Conservation (phyloP, 1,140 invertebrate genomes). For the Psilanteris sp. region DNA sequence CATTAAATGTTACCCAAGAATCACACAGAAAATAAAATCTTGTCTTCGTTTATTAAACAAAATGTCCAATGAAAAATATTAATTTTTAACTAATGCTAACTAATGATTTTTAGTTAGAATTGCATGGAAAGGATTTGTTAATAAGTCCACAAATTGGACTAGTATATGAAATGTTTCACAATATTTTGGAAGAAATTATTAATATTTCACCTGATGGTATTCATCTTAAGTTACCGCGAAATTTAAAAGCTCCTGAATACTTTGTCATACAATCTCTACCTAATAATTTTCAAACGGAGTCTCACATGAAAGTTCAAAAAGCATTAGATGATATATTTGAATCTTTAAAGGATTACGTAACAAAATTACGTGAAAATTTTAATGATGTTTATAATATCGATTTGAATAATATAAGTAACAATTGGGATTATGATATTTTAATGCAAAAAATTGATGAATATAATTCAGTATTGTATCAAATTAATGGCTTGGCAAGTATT, state of each 20-base stretch:
- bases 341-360: conserved; percentile 73
- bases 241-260: conserved; percentile 28
- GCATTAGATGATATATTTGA: conserved; percentile 70
- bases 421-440: conserved; percentile 79
- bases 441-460: conserved; percentile 82
- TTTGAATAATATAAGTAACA: conserved; percentile 58
- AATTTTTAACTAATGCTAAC: no score
- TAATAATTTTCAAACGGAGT: conserved; percentile 65
- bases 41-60: no score
- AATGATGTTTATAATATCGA: conserved; percentile 71
- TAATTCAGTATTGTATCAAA: conserved; percentile 81
- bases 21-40: no score
- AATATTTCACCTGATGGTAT: conserved; percentile 74
- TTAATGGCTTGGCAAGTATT: conserved; percentile 79
- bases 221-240: conserved; percentile 76
- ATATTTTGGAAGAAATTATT: conserved; percentile 74
- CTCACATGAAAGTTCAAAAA: conserved; percentile 66
- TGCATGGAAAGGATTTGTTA: conserved; percentile 73
- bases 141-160: conserved; percentile 73
- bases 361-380: conserved; percentile 70
- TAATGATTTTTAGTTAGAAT: conserved; percentile 72
- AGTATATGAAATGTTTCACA: conserved; percentile 71
- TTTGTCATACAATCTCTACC: conserved; percentile 48
- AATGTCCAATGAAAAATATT: no score
- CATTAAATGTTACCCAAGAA: no score